Base-by-base conservation (phyloP, 2,113 vertebrate genomes). In the Ictidomys tridecemlineatus region DNA sequence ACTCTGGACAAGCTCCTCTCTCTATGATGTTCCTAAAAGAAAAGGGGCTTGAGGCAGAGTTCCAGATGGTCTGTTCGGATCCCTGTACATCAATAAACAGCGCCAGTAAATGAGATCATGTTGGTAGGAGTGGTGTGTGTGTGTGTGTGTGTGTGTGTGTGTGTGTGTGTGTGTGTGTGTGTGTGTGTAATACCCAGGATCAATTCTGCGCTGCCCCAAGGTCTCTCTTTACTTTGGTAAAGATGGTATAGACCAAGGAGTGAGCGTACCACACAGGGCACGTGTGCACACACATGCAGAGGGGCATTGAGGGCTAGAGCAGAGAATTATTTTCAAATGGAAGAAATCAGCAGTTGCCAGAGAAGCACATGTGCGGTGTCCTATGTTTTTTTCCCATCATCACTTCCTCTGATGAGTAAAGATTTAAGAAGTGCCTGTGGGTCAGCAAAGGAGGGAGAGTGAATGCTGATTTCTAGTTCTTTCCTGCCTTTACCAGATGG, bases 391-490 rank as follows among this genome's bases (percentile, higher is more conserved):
- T 74, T 83, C 95, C 92, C 56, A 17, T 79, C 30, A 16, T 82
- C 63, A 53, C 95, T 79, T 72, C 56, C 13, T 56, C 9, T 53
- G 45, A 88, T 12, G n/a, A 45, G 12, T 39, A 86, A 67, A 63
- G 65, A 69, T 61, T 61, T 82, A 77, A 91, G 74, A 11, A 8
- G 95, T 76, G 97, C 92, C 78, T 51, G 69, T 67, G 82, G 93
- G 74, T 83, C 93, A 85, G 61, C 76, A 92, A 88, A 39, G 6
- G 11, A 96, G 4, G 95, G 97, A 24, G 30, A 93, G 87, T 18
- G 39, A 92, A 87, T 86, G 45, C 39, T 95, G 69, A 74, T 80
- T 51, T 93, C 16, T 16, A 12, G 51, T 77, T 97, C 97, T 97
- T 82, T 51, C 74, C 97, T 91, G 72, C 70, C 32, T 96, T 96